Conservation (phyloP, 2,797 vertebrate species). For the Hyperoplus immaculatus region DNA sequence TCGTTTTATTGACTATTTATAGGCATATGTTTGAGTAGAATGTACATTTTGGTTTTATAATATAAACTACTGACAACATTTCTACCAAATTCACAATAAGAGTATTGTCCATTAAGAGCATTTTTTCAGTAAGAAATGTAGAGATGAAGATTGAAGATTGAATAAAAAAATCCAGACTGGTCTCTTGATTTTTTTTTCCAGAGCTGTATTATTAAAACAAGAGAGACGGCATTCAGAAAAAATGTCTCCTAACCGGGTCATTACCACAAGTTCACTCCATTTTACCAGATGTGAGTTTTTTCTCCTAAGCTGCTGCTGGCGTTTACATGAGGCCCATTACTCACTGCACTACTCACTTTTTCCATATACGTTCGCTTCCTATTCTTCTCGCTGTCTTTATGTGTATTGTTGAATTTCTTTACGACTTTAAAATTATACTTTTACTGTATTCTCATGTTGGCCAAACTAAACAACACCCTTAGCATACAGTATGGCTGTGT, state of each 20-base stretch:
- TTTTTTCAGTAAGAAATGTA: too few species aligned
- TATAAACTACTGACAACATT: too few species aligned
- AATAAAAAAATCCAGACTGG: too few species aligned
- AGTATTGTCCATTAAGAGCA: too few species aligned
- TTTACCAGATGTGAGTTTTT: slow-evolving; percentile 19
- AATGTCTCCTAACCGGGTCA: slow-evolving; percentile 12
- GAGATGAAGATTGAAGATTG: too few species aligned
- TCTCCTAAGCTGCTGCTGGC: neutral
- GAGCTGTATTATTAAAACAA: neutral
- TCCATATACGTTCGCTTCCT: neutral
- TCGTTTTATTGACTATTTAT: too few species aligned
- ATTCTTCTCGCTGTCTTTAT: neutral
- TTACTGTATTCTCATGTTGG: neutral
- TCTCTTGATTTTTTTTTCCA: too few species aligned
- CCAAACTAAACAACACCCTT: neutral
- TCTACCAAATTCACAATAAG: too few species aligned
- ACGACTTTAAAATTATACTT: too few species aligned
- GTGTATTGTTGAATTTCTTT: neutral
- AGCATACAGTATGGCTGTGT: too few species aligned
- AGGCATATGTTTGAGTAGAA: too few species aligned
- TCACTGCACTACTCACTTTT: neutral
- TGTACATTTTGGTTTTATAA: too few species aligned
- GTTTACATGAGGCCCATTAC: slow-evolving; percentile 9
- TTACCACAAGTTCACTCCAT: slow-evolving; percentile 18
- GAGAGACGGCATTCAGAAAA: neutral